Conservation (phyloP, 2,113 vertebrate genomes). For the Nansenia antarctica region DNA sequence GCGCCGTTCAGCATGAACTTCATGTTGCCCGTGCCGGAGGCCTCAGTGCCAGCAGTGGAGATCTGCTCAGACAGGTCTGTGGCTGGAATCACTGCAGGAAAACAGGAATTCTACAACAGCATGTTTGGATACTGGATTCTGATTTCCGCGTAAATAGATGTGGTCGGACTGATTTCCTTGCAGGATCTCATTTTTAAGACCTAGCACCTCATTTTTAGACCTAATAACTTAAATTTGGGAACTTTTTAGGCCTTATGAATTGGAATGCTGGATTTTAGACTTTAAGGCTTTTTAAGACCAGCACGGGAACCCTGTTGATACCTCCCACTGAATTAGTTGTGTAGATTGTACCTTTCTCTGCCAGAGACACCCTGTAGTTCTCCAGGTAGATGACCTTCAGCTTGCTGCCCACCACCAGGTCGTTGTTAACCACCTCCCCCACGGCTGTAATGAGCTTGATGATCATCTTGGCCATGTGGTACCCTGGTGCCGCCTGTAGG, state of each 20-base stretch:
- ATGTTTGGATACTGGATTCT: no score
- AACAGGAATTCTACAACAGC: neutral
- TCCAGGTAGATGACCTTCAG: constrained; percentile 95
- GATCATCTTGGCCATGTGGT: constrained; percentile 97
- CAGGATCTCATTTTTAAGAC: no score
- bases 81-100: constrained; percentile 89
- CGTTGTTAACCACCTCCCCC: constrained; percentile 88
- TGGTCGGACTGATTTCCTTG: no score
- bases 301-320: neutral
- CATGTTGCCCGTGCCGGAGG: constrained; percentile 97
- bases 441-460: constrained; percentile 93
- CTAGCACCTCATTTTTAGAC: no score
- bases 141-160: no score
- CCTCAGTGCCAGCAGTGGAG: constrained; percentile 94
- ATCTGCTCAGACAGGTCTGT: constrained; percentile 97
- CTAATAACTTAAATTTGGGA: no score
- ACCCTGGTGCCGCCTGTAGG: constrained; percentile 91
- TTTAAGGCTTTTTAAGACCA: neutral
- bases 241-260: no score
- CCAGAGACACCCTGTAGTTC: constrained; percentile 95
- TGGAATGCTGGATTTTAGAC: no score
- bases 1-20: constrained; percentile 99
- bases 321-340: no score
- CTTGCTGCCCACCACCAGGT: constrained; percentile 86
- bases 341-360: constrained; percentile 90